phyloP scores from a whole-genome alignment of 1,140 invertebrate genomes.

The Lucilia sericata region DNA sequence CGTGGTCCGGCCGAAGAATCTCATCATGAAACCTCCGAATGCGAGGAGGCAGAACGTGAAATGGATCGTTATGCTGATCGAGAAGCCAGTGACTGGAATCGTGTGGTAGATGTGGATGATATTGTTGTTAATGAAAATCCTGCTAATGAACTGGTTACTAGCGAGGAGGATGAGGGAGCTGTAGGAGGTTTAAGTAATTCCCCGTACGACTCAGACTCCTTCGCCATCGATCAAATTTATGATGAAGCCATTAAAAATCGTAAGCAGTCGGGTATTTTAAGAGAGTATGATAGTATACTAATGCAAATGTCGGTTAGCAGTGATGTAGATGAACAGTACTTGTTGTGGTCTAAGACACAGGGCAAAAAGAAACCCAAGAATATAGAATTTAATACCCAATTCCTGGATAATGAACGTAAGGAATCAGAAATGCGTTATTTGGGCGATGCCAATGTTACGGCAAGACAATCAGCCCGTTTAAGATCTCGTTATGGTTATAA shows the following conservation, averaged over 20 bases:
- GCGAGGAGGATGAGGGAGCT: constrained; percentile 55
- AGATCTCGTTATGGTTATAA: constrained; percentile 62
- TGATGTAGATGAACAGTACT: neutral
- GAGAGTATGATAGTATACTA: constrained; percentile 62
- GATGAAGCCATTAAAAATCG: constrained; percentile 63
- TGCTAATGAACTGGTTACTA: neutral
- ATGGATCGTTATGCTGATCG: constrained; percentile 61
- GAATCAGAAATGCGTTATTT: constrained; percentile 60
- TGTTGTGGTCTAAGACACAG: neutral
- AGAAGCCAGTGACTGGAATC: constrained; percentile 60
- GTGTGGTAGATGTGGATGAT: constrained; percentile 47
- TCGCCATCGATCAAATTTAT: constrained; percentile 64
- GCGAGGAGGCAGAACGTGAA: constrained; percentile 64
- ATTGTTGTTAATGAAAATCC: constrained; percentile 30
- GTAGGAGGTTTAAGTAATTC: constrained; percentile 49
- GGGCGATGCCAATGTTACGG: constrained; percentile 58
- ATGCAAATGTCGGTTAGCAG: constrained; percentile 53
- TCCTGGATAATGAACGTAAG: constrained; percentile 55
- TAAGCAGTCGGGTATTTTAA: constrained; percentile 61
- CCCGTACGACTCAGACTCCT: constrained; percentile 60
- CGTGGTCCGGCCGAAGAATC: constrained; percentile 64
- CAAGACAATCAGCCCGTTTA: constrained; percentile 57
- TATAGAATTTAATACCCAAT: constrained; percentile 50
- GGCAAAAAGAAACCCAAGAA: constrained; percentile 10
- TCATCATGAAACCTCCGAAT: constrained; percentile 64